Conservation (phyloP, 2,113 vertebrate species). For the Synodontis membranacea region DNA sequence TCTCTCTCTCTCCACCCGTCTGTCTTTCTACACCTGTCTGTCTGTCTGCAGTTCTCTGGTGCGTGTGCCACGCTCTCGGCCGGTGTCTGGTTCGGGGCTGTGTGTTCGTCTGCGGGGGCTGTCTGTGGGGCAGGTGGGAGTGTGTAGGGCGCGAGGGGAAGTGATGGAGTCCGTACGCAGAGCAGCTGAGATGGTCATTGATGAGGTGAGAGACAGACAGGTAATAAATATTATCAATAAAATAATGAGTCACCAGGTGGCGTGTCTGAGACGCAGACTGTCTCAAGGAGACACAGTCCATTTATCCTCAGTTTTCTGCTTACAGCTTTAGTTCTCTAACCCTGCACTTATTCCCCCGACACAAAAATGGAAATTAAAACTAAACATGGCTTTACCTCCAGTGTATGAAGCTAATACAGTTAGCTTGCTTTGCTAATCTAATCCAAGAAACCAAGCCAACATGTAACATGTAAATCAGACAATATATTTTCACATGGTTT, state of each 20-base stretch:
- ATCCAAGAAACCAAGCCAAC: too few species aligned
- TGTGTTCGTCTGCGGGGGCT: conserved; percentile 72
- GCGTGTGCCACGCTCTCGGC: conserved; percentile 71
- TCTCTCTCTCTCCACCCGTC: conserved; percentile 25
- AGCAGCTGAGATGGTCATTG: conserved; percentile 73
- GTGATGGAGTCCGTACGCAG: conserved; percentile 74
- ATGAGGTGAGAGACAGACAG: conserved; percentile 67
- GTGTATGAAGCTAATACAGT: too few species aligned
- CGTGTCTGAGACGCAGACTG: background rate
- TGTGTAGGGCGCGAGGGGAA: conserved; percentile 72
- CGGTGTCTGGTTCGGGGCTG: conserved; percentile 64
- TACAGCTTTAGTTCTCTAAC: too few species aligned
- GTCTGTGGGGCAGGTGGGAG: conserved; percentile 71
- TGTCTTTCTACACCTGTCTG: conserved; percentile 61
- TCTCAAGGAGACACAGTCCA: too few species aligned
- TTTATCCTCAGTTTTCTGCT: too few species aligned
- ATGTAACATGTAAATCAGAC: too few species aligned
- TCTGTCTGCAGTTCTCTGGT: conserved; percentile 72
- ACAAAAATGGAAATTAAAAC: too few species aligned
- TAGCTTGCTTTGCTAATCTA: too few species aligned
- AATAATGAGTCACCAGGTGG: background rate
- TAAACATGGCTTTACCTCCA: too few species aligned
- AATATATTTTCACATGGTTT: too few species aligned
- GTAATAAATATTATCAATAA: background rate
- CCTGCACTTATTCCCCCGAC: too few species aligned